A percentile compares a stretch with the other conserved stretches of the same genome.
Evolutionary conservation across 2,797 vertebrate species (phyloP).

Genomic region (Gila robusta): DNA sequence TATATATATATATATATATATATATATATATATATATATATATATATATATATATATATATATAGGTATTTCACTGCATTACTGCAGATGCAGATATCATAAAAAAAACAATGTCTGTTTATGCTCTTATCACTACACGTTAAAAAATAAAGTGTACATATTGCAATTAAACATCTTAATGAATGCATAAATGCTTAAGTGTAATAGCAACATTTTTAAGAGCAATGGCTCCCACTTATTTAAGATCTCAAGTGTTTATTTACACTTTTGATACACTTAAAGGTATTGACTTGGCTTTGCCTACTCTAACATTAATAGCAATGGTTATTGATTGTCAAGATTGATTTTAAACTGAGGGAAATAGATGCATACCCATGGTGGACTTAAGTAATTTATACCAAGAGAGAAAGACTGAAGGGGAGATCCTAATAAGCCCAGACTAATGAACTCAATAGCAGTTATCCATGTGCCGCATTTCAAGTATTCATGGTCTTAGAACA

Average conservation of each 20-base stretch:
- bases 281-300: conserved; percentile 60
- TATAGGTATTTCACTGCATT: background rate
- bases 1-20: no score
- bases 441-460: conserved; percentile 63
- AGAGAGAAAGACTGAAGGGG: conserved; percentile 53
- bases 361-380: conserved; percentile 59
- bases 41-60: no score
- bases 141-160: background rate
- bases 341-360: conserved; percentile 64
- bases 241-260: conserved; percentile 60
- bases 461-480: conserved; percentile 56
- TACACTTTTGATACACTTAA: conserved; percentile 67
- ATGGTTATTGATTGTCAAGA: conserved; percentile 62
- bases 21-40: no score
- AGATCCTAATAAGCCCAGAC: conserved; percentile 61
- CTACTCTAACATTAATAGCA: conserved; percentile 55
- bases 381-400: conserved; percentile 63
- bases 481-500: conserved; percentile 51
- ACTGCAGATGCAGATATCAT: background rate
- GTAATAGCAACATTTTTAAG: conserved; percentile 29
- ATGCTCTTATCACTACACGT: background rate
- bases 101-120: background rate
- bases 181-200: conserved; percentile 26
- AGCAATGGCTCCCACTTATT: conserved; percentile 24
- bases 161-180: conserved; percentile 8